These are phyloP conservation scores for Chanos chanos DNA, from an alignment of 2,797 vertebrate genomes.

Conservation along the genomic window DNA sequence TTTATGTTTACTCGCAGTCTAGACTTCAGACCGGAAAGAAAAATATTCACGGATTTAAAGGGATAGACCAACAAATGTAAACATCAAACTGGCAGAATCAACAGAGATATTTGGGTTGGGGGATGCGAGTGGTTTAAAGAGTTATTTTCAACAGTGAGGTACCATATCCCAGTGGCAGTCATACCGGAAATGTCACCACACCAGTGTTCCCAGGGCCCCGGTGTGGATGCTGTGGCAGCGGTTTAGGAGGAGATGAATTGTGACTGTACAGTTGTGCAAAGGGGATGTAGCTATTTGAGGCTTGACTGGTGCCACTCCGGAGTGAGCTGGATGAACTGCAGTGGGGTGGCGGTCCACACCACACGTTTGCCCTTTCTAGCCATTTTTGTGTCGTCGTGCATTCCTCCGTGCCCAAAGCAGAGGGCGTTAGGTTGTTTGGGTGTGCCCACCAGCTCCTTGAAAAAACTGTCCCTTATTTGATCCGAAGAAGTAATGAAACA, in stretches of 20 bases:
- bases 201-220: conserved; percentile 4
- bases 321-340: conserved; percentile 57
- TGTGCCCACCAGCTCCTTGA: conserved; percentile 50
- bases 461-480: conserved; percentile 62
- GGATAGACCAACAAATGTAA: neutral
- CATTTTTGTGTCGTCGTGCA: conserved; percentile 41
- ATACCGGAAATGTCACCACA: neutral
- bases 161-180: neutral
- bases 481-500: conserved; percentile 67
- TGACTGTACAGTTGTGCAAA: conserved; percentile 28
- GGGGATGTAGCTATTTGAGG: conserved; percentile 64
- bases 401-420: conserved; percentile 56
- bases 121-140: neutral
- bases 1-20: neutral
- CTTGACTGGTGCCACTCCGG: conserved; percentile 50
- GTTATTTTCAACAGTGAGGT: conserved; percentile 2
- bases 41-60: neutral
- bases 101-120: neutral
- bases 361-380: conserved; percentile 42
- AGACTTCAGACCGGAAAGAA: neutral
- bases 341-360: conserved; percentile 40
- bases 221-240: conserved; percentile 28
- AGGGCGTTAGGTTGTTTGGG: conserved; percentile 59
- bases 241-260: conserved; percentile 25
- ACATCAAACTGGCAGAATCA: conserved; percentile 5